These are phyloP conservation scores for Arctopsyche grandis DNA, from an alignment of 1,140 invertebrate genomes.

Conservation along the genomic window DNA sequence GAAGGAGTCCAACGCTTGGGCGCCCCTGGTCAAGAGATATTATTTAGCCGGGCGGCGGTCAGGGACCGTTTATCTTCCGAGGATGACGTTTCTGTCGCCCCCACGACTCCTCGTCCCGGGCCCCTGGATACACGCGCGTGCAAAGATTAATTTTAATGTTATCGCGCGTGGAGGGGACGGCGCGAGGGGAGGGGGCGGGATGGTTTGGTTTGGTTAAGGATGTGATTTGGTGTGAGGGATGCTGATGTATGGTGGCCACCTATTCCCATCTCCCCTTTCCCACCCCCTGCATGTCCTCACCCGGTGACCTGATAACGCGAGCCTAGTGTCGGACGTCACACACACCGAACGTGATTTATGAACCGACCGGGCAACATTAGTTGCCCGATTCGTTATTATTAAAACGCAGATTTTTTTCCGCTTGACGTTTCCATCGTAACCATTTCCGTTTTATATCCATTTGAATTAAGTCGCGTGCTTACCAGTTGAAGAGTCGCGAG, in stretches of 20 bases:
- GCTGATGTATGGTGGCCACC: slow-evolving; percentile 5
- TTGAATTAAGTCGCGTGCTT: too few species aligned
- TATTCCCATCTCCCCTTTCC: too few species aligned
- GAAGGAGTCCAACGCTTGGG: background rate
- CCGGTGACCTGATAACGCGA: slow-evolving; percentile 20
- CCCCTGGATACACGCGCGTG: slow-evolving; percentile 15
- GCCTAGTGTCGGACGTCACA: slow-evolving; percentile 36
- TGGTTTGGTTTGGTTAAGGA: background rate
- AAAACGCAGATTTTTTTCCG: too few species aligned
- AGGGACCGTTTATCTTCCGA: slow-evolving; percentile 41
- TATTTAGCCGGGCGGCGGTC: slow-evolving; percentile 38
- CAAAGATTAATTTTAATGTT: slow-evolving; percentile 47
- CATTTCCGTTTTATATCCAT: too few species aligned
- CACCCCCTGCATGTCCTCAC: background rate
- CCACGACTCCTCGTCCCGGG: background rate
- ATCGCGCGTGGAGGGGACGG: slow-evolving; percentile 15
- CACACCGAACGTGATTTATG: slow-evolving; percentile 42
- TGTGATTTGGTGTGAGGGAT: slow-evolving; percentile 22
- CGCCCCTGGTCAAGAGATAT: slow-evolving; percentile 31
- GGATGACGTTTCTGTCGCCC: slow-evolving; percentile 38
- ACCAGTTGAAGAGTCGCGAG: too few species aligned
- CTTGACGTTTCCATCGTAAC: too few species aligned
- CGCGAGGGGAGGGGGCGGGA: background rate
- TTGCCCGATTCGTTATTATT: slow-evolving; percentile 37
- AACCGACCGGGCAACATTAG: background rate